Evolutionary conservation across 1,140 invertebrate species (phyloP).

Genomic region (Aphelinus atriplicis): DNA sequence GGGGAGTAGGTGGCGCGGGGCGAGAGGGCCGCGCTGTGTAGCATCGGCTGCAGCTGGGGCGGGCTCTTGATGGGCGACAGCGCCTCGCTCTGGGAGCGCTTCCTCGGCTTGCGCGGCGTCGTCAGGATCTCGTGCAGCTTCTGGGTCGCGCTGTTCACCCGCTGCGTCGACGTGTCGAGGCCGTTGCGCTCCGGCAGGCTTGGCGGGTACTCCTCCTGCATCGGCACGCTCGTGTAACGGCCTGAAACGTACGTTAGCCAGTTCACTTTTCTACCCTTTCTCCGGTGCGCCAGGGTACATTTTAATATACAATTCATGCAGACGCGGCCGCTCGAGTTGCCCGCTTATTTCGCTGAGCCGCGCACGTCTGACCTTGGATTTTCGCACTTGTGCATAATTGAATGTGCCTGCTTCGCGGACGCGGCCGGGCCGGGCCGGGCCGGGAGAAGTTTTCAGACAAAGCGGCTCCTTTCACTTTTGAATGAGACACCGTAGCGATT

Average conservation of each 20-base stretch:
- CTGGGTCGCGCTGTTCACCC: constrained; percentile 76
- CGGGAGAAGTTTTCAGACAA: too few relatives aligned
- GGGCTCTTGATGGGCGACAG: constrained; percentile 14
- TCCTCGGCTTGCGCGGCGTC: constrained; percentile 72
- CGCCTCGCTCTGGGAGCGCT: constrained; percentile 8
- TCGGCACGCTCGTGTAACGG: constrained; percentile 57
- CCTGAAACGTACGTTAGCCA: constrained; percentile 43
- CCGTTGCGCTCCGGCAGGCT: constrained; percentile 53
- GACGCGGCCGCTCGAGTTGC: too few relatives aligned
- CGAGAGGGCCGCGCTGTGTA: constrained; percentile 56
- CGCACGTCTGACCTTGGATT: too few relatives aligned
- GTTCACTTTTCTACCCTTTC: too few relatives aligned
- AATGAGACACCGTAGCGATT: too few relatives aligned
- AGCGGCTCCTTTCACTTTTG: too few relatives aligned
- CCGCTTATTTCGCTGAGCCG: too few relatives aligned
- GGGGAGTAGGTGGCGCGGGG: constrained; percentile 64
- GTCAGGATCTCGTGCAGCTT: constrained; percentile 78
- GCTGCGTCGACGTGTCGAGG: constrained; percentile 58
- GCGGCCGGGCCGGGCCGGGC: too few relatives aligned
- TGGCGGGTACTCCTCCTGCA: constrained; percentile 59
- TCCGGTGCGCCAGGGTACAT: too few relatives aligned
- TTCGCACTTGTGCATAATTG: too few relatives aligned
- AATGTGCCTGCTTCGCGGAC: too few relatives aligned
- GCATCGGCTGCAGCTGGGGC: constrained; percentile 52
- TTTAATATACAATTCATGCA: too few relatives aligned